Conservation (phyloP, 1,140 invertebrate species). For the Melitaea cinxia region DNA sequence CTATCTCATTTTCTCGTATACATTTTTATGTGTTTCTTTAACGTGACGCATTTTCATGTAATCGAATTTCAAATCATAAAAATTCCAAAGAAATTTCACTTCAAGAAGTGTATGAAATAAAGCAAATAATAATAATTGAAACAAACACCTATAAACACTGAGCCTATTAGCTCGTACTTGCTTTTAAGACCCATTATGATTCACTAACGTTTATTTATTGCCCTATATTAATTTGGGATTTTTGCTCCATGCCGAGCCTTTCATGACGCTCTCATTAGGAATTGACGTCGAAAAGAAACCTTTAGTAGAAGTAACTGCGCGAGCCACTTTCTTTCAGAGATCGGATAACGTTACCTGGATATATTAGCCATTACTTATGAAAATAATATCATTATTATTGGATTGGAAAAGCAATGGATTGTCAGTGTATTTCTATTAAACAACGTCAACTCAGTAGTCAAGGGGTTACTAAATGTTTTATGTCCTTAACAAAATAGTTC, state of each 20-base stretch:
- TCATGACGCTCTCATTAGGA: conserved; percentile 38
- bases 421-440: background rate
- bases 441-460: conserved; percentile 17
- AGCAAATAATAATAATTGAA: no score
- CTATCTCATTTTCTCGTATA: no score
- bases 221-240: conserved; percentile 38
- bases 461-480: conserved; percentile 25
- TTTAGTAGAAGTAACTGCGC: background rate
- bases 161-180: conserved; percentile 1
- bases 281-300: conserved; percentile 36
- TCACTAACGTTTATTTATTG: conserved; percentile 32
- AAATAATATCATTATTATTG: background rate
- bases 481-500: conserved; percentile 8
- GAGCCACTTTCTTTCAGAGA: background rate
- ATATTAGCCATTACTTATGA: background rate
- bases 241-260: conserved; percentile 42
- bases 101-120: no score
- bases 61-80: no score
- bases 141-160: no score
- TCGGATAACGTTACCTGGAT: background rate
- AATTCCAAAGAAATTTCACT: no score
- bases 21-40: no score
- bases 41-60: no score
- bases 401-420: background rate
- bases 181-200: background rate